Conservation (phyloP, 2,113 vertebrate species). For the Heterocephalus glaber region DNA sequence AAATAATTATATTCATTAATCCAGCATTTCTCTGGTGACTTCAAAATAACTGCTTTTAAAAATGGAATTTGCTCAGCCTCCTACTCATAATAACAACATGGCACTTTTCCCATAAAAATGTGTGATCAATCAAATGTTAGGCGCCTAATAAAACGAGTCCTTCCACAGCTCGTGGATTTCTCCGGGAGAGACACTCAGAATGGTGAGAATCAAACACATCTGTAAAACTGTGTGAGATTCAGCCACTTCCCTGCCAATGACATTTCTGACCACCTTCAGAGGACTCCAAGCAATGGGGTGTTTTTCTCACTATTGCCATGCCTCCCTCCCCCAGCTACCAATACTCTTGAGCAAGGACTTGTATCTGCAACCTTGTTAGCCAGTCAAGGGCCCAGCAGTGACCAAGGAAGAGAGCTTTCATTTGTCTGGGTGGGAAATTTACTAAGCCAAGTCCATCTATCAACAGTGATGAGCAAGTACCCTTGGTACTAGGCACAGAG, state of each 20-base stretch:
- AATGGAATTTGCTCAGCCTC: constrained; percentile 65
- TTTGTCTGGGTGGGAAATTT: constrained; percentile 1
- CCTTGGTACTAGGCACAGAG: not conserved
- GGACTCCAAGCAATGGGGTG: not conserved
- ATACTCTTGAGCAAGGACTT: not conserved
- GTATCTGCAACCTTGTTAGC: not conserved
- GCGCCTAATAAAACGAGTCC: constrained; percentile 52
- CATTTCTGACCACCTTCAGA: not conserved
- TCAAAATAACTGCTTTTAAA: constrained; percentile 72
- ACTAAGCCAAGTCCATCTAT: not conserved
- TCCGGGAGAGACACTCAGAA: constrained; percentile 15
- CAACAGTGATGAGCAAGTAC: not conserved
- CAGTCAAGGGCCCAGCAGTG: not conserved
- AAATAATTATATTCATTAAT: constrained; percentile 75
- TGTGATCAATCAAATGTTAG: constrained; percentile 63
- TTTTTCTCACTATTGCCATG: not conserved
- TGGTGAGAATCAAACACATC: not conserved
- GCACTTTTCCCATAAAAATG: constrained; percentile 65
- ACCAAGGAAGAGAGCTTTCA: not conserved
- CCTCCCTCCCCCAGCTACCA: not conserved
- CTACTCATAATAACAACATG: constrained; percentile 64
- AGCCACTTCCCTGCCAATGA: not conserved
- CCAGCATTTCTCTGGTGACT: constrained; percentile 69
- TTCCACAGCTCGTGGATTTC: constrained; percentile 46
- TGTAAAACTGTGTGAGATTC: not conserved